These are phyloP conservation scores for Lapara coniferarum DNA, from an alignment of 2,888 invertebrate genomes.

Conservation along the genomic window DNA sequence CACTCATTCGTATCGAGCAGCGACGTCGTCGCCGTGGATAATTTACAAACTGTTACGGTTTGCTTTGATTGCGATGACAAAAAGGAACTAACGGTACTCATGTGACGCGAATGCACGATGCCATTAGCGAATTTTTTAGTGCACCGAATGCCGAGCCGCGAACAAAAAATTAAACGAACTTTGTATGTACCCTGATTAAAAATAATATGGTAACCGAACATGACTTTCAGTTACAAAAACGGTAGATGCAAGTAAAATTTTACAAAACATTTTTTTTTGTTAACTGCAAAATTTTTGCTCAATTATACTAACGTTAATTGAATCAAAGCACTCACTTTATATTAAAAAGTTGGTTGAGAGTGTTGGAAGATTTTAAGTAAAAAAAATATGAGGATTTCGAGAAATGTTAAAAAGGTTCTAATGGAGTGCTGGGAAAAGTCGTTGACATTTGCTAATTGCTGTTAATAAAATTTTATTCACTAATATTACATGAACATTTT, in stretches of 20 bases:
- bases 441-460: constrained; percentile 55
- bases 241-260: not conserved
- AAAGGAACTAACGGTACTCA: constrained; percentile 63
- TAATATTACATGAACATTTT: constrained; percentile 14
- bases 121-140: constrained; percentile 49
- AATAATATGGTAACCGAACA: not conserved
- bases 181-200: constrained; percentile 26
- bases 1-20: constrained; percentile 46
- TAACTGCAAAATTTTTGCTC: constrained; percentile 1
- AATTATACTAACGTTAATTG: constrained; percentile 8
- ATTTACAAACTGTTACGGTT: constrained; percentile 60
- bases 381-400: constrained; percentile 47
- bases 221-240: constrained; percentile 25
- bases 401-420: constrained; percentile 50
- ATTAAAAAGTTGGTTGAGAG: constrained; percentile 25
- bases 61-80: constrained; percentile 51
- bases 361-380: constrained; percentile 30
- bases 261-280: constrained; percentile 5
- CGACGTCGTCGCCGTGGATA: constrained; percentile 57
- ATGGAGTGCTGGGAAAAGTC: constrained; percentile 47
- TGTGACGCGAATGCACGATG: constrained; percentile 42
- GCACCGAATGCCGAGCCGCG: constrained; percentile 33
- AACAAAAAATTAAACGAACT: constrained; percentile 26
- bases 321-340: constrained; percentile 33
- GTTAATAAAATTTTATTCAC: constrained; percentile 63